Evolutionary conservation across 2,888 invertebrate species (phyloP).

Genomic region (Agonum fuliginosum): DNA sequence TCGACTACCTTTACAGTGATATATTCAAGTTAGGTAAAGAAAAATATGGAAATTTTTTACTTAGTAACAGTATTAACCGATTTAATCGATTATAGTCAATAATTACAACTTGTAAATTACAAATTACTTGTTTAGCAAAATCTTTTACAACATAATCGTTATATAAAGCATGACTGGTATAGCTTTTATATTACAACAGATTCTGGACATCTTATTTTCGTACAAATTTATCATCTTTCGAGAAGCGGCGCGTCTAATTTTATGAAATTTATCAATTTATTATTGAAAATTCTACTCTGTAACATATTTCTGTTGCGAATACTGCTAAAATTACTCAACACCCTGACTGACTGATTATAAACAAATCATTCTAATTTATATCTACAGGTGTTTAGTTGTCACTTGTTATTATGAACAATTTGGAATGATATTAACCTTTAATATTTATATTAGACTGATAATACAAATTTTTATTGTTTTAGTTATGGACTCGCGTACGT

Average conservation of each 20-base stretch:
- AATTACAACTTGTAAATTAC: conserved; percentile 59
- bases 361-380: conserved; percentile 37
- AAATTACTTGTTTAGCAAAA: conserved; percentile 58
- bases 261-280: conserved; percentile 34
- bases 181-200: conserved; percentile 55
- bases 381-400: conserved; percentile 45
- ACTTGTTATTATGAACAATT: conserved; percentile 56
- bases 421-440: conserved; percentile 59
- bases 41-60: conserved; percentile 55
- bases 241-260: conserved; percentile 42
- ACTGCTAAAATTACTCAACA: conserved; percentile 52
- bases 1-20: conserved; percentile 56
- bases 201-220: conserved; percentile 53
- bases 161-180: conserved; percentile 59
- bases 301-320: conserved; percentile 52
- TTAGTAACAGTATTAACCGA: conserved; percentile 59
- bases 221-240: conserved; percentile 33
- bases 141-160: conserved; percentile 55
- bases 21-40: conserved; percentile 56
- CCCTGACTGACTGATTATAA: conserved; percentile 38
- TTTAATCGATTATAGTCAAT: conserved; percentile 59
- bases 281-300: conserved; percentile 40
- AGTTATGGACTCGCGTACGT: conserved; percentile 58
- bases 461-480: conserved; percentile 59
- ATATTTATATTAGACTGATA: conserved; percentile 55